Evolutionary conservation across 2,888 invertebrate species (phyloP), one percentile per base, ranked within the genome.

Genomic region (Oligia strigilis): DNA sequence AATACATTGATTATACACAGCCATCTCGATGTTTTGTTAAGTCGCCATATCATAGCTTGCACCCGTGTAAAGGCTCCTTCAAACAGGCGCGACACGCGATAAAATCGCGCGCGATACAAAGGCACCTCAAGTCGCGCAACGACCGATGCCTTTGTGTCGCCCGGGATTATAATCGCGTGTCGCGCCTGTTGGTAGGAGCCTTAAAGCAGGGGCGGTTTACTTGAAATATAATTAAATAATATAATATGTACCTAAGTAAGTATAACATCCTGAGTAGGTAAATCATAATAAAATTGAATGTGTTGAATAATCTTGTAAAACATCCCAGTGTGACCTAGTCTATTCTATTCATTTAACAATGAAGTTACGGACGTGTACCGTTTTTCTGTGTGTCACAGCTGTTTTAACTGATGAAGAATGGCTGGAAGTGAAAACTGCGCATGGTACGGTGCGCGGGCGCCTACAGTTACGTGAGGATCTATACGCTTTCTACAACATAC

Each of bases 401-500:
- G 79, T 29, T 46, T 29, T 66, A 23, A 8, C 65, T 19, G 43
- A 66, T 29, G 64, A 71, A 4, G 83, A 85, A 29, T 89, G 87
- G 60, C 82, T 80, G 36, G 67, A 91, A 5, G 91, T 93, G 29
- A 74, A 79, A 6, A 88, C 81, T 17, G 72, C 73, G 1, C 92
- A 93, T 55, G 94, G 93, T 0, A 81, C 86, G 6, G 91, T 94
- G 29, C 86, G 90, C 11, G 93, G 93, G 0, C 92, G 90, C 77
- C 90, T 87, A 66, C 88, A 91, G 0, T 71, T 85, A 0, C 82
- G 78, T 4, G 84, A 84, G 36, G 85, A 88, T n/a, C 64, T 93
- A 43, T 93, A 87, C 79, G 85, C 75, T 3, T 94, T 93, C 76
- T 91, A 93, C 64, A 90, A 91, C 46, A 92, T 94, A 40, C 93